phyloP scores from a whole-genome alignment of 2,888 invertebrate species.

The Stenchaetothrips biformis region DNA sequence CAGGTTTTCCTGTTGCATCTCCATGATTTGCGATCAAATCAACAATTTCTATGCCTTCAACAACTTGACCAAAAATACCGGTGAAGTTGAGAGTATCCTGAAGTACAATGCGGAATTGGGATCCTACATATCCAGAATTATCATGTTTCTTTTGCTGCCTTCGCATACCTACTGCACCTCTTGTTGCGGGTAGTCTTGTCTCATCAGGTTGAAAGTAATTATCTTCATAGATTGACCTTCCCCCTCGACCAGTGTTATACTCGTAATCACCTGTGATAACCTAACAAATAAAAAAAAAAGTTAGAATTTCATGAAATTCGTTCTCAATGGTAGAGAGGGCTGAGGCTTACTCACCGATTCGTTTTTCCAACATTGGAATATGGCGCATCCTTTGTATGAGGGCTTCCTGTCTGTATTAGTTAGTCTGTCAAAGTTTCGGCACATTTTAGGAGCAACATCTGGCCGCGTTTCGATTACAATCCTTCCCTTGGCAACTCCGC shows the following conservation, averaged over 20 bases:
- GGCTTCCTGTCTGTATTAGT: conserved; percentile 68
- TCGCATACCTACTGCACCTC: conserved; percentile 77
- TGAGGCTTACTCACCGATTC: conserved; percentile 58
- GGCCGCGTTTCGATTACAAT: conserved; percentile 71
- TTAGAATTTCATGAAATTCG: neutral
- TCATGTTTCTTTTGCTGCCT: conserved; percentile 75
- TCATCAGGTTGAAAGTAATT: conserved; percentile 77
- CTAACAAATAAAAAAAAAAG: neutral
- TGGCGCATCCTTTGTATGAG: conserved; percentile 72
- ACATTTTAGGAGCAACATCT: conserved; percentile 76
- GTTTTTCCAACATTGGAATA: conserved; percentile 78
- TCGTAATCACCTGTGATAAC: conserved; percentile 63
- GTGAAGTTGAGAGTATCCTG: conserved; percentile 79
- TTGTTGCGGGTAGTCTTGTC: conserved; percentile 66
- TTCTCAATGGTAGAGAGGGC: neutral
- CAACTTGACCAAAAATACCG: conserved; percentile 74
- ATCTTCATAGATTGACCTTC: conserved; percentile 69
- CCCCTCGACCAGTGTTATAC: conserved; percentile 73
- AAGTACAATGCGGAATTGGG: conserved; percentile 75
- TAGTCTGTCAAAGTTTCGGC: conserved; percentile 68
- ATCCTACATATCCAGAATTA: conserved; percentile 75
- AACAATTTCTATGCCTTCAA: conserved; percentile 72
- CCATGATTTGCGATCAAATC: conserved; percentile 73
- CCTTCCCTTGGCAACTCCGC: conserved; percentile 63
- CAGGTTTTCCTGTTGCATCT: conserved; percentile 72